Conservation (phyloP, 1,140 invertebrate genomes). For the Zophobas morio region DNA sequence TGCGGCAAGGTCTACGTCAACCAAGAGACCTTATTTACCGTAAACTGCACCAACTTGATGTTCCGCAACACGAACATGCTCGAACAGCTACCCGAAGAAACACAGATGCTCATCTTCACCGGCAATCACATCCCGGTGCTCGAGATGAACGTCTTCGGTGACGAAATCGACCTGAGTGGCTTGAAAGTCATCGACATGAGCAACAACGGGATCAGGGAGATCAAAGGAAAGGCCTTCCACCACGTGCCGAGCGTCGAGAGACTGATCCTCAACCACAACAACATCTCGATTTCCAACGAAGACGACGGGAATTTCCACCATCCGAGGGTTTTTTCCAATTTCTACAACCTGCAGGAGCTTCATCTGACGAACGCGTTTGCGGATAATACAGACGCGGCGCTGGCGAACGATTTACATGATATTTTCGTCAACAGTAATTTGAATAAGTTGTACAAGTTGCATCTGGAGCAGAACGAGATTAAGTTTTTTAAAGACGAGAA, state of each 20-base stretch:
- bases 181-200: constrained; percentile 83
- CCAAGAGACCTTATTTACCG: constrained; percentile 73
- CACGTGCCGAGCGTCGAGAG: constrained; percentile 80
- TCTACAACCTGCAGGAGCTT: constrained; percentile 79
- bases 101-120: constrained; percentile 81
- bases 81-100: constrained; percentile 75
- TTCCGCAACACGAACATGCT: constrained; percentile 75
- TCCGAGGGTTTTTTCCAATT: constrained; percentile 85
- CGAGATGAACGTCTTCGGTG: constrained; percentile 83
- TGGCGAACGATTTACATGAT: constrained; percentile 78
- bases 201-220: constrained; percentile 81
- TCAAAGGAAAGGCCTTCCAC: constrained; percentile 84
- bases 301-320: constrained; percentile 76
- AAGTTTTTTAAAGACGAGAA: constrained; percentile 75
- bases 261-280: constrained; percentile 84
- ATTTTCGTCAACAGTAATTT: constrained; percentile 83
- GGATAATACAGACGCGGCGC: constrained; percentile 74
- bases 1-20: constrained; percentile 73
- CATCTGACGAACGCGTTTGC: constrained; percentile 85
- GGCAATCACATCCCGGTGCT: constrained; percentile 79
- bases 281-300: constrained; percentile 74
- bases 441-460: constrained; percentile 78
- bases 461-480: constrained; percentile 87
- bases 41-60: constrained; percentile 81
- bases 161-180: constrained; percentile 70